Conservation (phyloP, 2,888 invertebrate species). For the Pammene aurita region DNA sequence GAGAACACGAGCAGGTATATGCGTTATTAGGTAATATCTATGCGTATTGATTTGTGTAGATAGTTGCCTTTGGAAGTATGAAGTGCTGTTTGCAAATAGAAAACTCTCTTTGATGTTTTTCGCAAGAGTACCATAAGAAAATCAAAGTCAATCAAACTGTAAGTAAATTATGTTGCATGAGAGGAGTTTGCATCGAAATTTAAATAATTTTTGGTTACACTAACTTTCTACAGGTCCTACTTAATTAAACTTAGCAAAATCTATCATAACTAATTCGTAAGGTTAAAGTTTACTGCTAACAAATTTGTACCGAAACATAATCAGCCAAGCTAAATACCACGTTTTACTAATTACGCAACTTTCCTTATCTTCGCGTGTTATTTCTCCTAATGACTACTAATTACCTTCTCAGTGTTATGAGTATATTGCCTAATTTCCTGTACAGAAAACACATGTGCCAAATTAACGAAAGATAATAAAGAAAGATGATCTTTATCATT, state of each 20-base stretch:
- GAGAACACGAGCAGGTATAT: constrained; percentile 13
- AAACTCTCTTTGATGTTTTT: too few relatives aligned
- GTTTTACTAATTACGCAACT: neutral
- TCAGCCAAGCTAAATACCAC: neutral
- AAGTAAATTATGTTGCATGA: too few relatives aligned
- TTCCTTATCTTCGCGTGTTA: constrained; percentile 1
- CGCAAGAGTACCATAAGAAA: too few relatives aligned
- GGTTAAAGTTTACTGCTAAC: neutral
- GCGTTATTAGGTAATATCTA: constrained; percentile 22
- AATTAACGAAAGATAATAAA: constrained; percentile 1
- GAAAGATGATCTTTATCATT: neutral
- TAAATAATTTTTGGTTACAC: too few relatives aligned
- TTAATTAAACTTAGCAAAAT: too few relatives aligned
- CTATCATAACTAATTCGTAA: neutral
- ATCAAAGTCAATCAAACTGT: too few relatives aligned
- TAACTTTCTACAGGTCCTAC: too few relatives aligned
- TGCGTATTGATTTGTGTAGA: constrained; percentile 26
- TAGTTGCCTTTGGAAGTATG: neutral
- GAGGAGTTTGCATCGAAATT: too few relatives aligned
- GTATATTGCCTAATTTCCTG: neutral
- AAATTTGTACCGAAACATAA: neutral
- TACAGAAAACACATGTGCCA: neutral
- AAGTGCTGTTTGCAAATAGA: neutral
- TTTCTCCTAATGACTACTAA: constrained; percentile 13
- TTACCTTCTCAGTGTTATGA: constrained; percentile 8